phyloP scores from a whole-genome alignment of 2,113 vertebrate genomes.

The Ctenodactylus gundi region DNA sequence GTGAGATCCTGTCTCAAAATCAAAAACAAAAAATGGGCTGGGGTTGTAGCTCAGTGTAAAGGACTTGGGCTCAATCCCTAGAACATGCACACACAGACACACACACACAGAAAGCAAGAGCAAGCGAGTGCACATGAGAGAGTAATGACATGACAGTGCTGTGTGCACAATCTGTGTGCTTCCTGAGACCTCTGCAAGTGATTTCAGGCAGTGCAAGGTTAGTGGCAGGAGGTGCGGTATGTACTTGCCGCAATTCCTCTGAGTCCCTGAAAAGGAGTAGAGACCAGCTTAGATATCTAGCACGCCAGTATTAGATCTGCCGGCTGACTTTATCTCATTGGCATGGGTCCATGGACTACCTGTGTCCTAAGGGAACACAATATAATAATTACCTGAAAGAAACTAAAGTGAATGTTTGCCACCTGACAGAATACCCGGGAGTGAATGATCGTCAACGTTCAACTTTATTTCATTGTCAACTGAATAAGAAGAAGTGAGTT shows the following conservation, averaged over 20 bases:
- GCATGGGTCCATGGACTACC: background rate
- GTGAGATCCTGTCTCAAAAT: too few relatives aligned
- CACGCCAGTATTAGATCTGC: background rate
- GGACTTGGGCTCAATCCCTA: too few relatives aligned
- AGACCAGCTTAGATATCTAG: background rate
- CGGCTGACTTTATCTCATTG: background rate
- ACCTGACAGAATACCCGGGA: background rate
- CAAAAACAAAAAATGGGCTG: too few relatives aligned
- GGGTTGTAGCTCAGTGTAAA: too few relatives aligned
- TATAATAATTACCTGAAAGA: background rate
- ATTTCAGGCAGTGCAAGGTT: background rate
- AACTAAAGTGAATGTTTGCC: background rate
- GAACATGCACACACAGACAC: background rate
- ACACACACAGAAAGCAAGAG: too few relatives aligned
- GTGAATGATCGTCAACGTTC: background rate
- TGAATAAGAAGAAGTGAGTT: background rate
- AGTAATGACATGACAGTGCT: too few relatives aligned
- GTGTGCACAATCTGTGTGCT: too few relatives aligned
- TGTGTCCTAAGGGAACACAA: background rate
- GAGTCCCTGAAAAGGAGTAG: background rate
- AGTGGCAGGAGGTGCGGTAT: background rate
- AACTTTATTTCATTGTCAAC: slow-evolving; percentile 22
- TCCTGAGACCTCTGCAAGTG: background rate
- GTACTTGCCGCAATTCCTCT: background rate
- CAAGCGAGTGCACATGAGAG: too few relatives aligned